These are phyloP conservation scores for Origma solitaria DNA, from an alignment of 2,113 vertebrate species.

Conservation along the genomic window DNA sequence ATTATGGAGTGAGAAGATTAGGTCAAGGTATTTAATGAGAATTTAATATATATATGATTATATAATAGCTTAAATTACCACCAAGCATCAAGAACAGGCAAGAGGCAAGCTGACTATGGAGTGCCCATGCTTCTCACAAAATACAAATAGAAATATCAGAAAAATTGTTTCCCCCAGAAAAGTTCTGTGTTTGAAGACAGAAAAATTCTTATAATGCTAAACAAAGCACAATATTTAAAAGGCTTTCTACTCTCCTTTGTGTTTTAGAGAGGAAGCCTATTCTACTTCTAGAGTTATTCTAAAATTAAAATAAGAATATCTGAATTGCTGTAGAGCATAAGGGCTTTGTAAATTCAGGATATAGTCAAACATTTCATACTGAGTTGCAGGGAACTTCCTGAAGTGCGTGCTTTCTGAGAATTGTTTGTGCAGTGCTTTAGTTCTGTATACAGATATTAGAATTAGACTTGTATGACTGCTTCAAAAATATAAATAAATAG, in stretches of 20 bases:
- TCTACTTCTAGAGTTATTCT: background rate
- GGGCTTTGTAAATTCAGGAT: background rate
- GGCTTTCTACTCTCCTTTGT: background rate
- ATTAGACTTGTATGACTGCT: background rate
- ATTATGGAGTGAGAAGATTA: background rate
- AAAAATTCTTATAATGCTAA: no score
- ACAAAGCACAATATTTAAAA: background rate
- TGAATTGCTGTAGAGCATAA: background rate
- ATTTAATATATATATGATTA: background rate
- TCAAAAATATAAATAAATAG: background rate
- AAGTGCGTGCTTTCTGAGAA: background rate
- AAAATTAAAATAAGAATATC: background rate
- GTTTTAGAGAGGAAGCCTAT: background rate
- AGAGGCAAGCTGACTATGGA: background rate
- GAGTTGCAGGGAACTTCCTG: background rate
- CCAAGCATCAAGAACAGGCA: background rate
- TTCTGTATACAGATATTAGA: background rate
- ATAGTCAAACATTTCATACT: background rate
- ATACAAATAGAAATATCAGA: background rate
- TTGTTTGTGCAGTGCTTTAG: background rate
- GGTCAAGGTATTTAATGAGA: background rate
- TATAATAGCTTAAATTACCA: background rate
- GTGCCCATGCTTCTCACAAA: background rate
- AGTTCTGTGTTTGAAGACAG: background rate
- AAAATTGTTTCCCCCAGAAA: background rate